Evolutionary conservation across 2,797 vertebrate species (phyloP).

Genomic region (Mormyrops attenuatus): DNA sequence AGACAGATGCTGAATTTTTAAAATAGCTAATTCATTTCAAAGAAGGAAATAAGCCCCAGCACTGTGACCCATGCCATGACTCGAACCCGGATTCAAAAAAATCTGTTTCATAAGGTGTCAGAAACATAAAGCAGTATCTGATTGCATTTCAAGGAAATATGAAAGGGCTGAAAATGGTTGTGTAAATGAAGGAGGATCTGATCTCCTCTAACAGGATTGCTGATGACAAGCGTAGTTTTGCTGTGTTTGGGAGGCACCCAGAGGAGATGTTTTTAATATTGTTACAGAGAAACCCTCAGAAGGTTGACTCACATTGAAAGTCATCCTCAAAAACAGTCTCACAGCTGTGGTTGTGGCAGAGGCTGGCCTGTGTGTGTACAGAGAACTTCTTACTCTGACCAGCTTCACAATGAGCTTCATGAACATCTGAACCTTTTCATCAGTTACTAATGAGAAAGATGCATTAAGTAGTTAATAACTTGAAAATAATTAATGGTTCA

Average conservation of each 20-base stretch:
- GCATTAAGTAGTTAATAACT: slow-evolving; percentile 6
- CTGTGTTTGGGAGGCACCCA: slow-evolving; percentile 22
- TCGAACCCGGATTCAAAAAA: background rate
- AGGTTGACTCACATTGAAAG: background rate
- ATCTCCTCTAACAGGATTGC: background rate
- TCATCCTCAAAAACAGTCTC: background rate
- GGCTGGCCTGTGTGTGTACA: background rate
- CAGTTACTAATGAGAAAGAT: background rate
- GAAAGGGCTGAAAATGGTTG: slow-evolving; percentile 16
- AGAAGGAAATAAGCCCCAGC: background rate
- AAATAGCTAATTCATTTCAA: background rate
- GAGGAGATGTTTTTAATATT: slow-evolving; percentile 27
- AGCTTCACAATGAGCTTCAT: background rate
- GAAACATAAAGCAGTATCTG: slow-evolving; percentile 6
- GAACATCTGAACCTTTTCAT: background rate
- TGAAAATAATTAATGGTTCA: background rate
- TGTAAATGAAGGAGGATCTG: slow-evolving; percentile 9
- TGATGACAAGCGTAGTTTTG: slow-evolving; percentile 6
- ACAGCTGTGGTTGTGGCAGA: background rate
- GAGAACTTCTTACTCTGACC: background rate
- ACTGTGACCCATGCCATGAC: background rate
- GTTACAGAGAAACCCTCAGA: background rate
- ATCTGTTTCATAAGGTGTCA: background rate
- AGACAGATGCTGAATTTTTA: background rate
- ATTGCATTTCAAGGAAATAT: slow-evolving; percentile 17